Conservation (phyloP, 2,113 vertebrate genomes). For the Pao palembangensis region DNA sequence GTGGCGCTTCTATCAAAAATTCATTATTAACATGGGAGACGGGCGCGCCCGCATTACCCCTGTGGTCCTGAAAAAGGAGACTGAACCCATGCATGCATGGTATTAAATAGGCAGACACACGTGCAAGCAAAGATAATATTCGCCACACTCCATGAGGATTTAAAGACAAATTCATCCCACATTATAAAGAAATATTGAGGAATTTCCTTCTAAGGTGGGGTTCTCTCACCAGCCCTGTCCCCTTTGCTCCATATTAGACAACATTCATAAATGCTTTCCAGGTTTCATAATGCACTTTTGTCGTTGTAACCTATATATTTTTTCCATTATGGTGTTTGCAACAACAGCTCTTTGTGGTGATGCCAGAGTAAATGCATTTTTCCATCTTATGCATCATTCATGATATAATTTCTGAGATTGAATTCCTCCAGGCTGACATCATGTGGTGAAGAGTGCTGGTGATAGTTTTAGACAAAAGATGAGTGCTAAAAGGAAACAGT, state of each 20-base stretch:
- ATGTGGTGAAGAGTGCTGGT: conserved; percentile 35
- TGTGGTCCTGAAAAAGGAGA: conserved; percentile 38
- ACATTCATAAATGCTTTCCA: conserved; percentile 48
- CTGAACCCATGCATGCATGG: conserved; percentile 34
- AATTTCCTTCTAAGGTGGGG: conserved; percentile 43
- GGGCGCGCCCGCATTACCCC: conserved; percentile 37
- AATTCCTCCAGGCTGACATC: conserved; percentile 69
- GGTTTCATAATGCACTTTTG: conserved; percentile 62
- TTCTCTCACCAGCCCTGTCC: conserved; percentile 35
- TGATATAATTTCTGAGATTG: conserved; percentile 71
- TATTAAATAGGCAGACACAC: conserved; percentile 16
- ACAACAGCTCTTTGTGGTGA: conserved; percentile 70
- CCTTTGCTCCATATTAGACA: conserved; percentile 39
- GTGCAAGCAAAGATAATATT: conserved; percentile 19
- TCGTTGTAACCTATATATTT: conserved; percentile 61
- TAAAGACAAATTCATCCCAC: conserved; percentile 22
- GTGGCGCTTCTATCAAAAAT: conserved; percentile 73
- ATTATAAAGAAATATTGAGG: conserved; percentile 38
- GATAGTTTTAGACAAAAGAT: conserved; percentile 16
- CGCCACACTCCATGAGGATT: conserved; percentile 12
- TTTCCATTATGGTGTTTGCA: conserved; percentile 64
- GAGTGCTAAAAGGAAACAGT: conserved; percentile 27
- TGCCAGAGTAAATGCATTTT: conserved; percentile 68
- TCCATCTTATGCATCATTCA: conserved; percentile 71
- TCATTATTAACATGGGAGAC: conserved; percentile 72